Evolutionary conservation across 2,888 invertebrate species (phyloP).

Genomic region (Caenorhabditis virilis): DNA sequence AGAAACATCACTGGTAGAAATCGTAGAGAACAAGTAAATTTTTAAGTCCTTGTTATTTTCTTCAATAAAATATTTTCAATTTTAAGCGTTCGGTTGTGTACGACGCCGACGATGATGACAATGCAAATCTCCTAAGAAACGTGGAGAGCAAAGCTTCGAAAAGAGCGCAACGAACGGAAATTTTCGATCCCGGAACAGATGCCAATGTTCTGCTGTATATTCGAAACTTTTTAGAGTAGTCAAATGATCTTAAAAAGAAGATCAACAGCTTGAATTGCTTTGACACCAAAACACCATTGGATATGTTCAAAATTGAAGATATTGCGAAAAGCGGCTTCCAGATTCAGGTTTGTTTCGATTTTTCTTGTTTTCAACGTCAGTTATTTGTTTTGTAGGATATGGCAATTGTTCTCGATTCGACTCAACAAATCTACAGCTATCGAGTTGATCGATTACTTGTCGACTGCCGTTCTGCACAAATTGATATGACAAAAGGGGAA

Average conservation of each 20-base stretch:
- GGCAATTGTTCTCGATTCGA: constrained; percentile 23
- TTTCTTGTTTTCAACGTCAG: neutral
- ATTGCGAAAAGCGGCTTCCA: constrained; percentile 11
- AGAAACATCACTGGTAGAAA: constrained; percentile 20
- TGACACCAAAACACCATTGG: constrained; percentile 20
- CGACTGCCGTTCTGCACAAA: constrained; percentile 6
- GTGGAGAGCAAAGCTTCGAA: too few species aligned
- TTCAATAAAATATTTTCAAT: neutral
- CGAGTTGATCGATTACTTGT: constrained; percentile 23
- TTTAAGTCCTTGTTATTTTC: neutral
- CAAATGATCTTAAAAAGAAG: neutral
- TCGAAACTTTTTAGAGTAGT: neutral
- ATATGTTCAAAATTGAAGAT: constrained; percentile 16
- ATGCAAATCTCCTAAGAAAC: neutral
- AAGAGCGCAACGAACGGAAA: neutral
- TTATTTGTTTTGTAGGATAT: constrained; percentile 12
- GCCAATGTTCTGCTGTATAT: neutral
- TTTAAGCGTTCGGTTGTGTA: neutral
- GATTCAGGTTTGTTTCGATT: constrained; percentile 6
- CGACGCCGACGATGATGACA: neutral
- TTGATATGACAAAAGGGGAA: too few species aligned
- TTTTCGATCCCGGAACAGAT: neutral
- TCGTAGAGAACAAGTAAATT: constrained; percentile 9
- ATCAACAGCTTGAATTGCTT: constrained; percentile 9
- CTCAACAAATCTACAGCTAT: constrained; percentile 11